Conservation (phyloP, 2,113 vertebrate genomes). For the Syngnathus scovelli region DNA sequence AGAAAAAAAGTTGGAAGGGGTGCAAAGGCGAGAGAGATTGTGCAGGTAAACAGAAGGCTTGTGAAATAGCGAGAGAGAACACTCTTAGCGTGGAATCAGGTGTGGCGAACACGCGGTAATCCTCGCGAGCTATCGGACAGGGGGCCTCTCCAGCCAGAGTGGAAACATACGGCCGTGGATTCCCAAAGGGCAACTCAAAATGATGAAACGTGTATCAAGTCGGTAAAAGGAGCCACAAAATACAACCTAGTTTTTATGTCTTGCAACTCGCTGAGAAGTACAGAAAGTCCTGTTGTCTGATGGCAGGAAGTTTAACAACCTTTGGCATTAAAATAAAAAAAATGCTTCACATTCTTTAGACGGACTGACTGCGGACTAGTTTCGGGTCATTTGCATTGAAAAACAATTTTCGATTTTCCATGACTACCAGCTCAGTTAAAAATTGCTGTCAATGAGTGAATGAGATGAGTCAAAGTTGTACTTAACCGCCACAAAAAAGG, state of each 20-base stretch:
- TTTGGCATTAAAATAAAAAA: not conserved
- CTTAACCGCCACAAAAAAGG: not conserved
- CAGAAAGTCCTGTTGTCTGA: too few species aligned
- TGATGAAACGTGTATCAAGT: not conserved
- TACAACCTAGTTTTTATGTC: not conserved
- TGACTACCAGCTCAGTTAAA: not conserved
- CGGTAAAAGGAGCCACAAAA: not conserved
- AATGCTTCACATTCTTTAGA: too few species aligned
- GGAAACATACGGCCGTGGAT: constrained; percentile 4
- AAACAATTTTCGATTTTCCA: too few species aligned
- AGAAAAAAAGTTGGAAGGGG: not conserved
- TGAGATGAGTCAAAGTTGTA: not conserved
- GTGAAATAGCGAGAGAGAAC: not conserved
- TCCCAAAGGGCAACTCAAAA: constrained; percentile 9
- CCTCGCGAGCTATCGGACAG: constrained; percentile 4
- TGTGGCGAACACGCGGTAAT: constrained; percentile 22
- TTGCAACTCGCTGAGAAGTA: too few species aligned
- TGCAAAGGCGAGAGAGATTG: not conserved
- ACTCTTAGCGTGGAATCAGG: constrained; percentile 16
- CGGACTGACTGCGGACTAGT: too few species aligned
- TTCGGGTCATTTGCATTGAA: too few species aligned
- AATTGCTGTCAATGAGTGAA: too few species aligned
- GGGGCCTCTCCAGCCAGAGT: constrained; percentile 16
- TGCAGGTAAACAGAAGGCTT: not conserved
- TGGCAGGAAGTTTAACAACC: not conserved